These are phyloP conservation scores for Nautilus pompilius DNA, from an alignment of 1,140 invertebrate species.

Conservation along the genomic window DNA sequence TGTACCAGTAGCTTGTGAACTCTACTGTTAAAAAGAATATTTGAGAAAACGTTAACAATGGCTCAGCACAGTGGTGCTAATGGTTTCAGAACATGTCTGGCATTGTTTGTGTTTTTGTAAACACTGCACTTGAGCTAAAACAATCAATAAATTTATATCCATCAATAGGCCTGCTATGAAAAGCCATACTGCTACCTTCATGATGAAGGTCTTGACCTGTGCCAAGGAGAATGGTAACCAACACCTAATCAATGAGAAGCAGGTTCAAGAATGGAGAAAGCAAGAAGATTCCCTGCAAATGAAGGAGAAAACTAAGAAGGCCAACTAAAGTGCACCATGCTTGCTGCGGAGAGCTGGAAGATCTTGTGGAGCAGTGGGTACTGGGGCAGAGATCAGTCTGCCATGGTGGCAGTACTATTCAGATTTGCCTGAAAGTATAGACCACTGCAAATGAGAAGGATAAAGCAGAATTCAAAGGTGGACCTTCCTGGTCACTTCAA, in stretches of 20 bases:
- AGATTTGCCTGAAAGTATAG: neutral
- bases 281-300: slow-evolving; percentile 4
- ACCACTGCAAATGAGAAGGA: neutral
- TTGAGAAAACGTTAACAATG: too few relatives aligned
- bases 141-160: too few relatives aligned
- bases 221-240: slow-evolving; percentile 7
- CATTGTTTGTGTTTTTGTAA: too few relatives aligned
- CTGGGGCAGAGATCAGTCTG: neutral
- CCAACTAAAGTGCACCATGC: neutral
- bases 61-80: too few relatives aligned
- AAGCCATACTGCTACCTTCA: too few relatives aligned
- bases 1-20: too few relatives aligned
- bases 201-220: neutral
- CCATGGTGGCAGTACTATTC: slow-evolving; percentile 2
- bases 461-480: neutral
- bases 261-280: neutral
- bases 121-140: too few relatives aligned
- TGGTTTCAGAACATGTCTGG: too few relatives aligned
- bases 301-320: too few relatives aligned
- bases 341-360: neutral
- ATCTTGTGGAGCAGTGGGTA: neutral
- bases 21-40: too few relatives aligned
- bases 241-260: neutral
- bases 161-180: neutral
- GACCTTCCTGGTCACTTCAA: too few relatives aligned